Evolutionary conservation across 1,140 invertebrate species (phyloP).

Genomic region (Cydia pomonella): DNA sequence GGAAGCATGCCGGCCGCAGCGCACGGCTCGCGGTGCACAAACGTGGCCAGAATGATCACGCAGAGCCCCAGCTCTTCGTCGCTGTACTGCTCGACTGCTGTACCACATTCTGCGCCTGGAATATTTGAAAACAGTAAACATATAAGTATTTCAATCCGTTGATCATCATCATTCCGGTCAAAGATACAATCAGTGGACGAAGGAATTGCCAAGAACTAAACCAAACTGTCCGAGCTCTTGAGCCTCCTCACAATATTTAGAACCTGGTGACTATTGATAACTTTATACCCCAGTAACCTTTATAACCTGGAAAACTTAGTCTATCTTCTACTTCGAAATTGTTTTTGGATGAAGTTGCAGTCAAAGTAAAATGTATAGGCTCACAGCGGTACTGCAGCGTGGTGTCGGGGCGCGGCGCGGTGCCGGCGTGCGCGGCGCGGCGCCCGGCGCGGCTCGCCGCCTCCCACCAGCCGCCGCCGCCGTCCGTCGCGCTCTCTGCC

Average conservation of each 20-base stretch:
- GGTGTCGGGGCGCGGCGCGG: slow-evolving; percentile 50
- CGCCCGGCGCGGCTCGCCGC: slow-evolving; percentile 46
- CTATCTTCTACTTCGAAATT: too few relatives aligned
- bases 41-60: slow-evolving; percentile 96
- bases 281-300: too few relatives aligned
- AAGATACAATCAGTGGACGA: too few relatives aligned
- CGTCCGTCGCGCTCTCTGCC: slow-evolving; percentile 46
- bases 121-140: slow-evolving; percentile 23
- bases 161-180: too few relatives aligned
- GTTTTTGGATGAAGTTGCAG: too few relatives aligned
- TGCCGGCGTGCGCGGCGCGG: slow-evolving; percentile 57
- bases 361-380: slow-evolving; percentile 9
- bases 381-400: slow-evolving; percentile 63
- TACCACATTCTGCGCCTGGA: slow-evolving; percentile 90
- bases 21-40: slow-evolving; percentile 96
- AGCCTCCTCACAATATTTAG: too few relatives aligned
- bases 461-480: slow-evolving; percentile 58
- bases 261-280: too few relatives aligned
- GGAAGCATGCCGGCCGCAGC: slow-evolving; percentile 96
- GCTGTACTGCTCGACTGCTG: slow-evolving; percentile 94
- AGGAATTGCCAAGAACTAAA: too few relatives aligned
- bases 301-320: too few relatives aligned
- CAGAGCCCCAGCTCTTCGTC: slow-evolving; percentile 98
- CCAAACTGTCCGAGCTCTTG: too few relatives aligned
- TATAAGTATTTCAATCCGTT: too few relatives aligned